phyloP scores from a whole-genome alignment of 2,797 vertebrate genomes.

The Eidolon dupreanum region DNA sequence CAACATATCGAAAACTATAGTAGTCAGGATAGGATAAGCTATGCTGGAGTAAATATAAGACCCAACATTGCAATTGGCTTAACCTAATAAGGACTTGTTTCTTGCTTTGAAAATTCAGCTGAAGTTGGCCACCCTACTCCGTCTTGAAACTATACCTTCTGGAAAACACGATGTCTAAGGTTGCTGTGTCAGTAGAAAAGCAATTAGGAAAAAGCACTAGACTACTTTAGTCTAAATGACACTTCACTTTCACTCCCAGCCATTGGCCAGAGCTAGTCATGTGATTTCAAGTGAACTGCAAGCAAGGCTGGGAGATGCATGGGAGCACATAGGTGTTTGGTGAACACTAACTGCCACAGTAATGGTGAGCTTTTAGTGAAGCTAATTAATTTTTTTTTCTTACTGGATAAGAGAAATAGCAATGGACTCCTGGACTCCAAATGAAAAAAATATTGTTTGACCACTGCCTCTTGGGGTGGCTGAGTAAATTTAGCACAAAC shows the following conservation, averaged over 20 bases:
- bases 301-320: background rate
- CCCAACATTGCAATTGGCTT: background rate
- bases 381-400: background rate
- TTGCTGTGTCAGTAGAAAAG: background rate
- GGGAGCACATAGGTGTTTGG: background rate
- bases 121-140: background rate
- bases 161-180: background rate
- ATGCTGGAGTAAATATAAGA: background rate
- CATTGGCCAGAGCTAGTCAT: background rate
- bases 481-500: slow-evolving; percentile 48
- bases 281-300: background rate
- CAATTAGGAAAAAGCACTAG: background rate
- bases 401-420: background rate
- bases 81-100: background rate
- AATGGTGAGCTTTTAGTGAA: background rate
- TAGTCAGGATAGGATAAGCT: background rate
- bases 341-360: background rate
- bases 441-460: background rate
- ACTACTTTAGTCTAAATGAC: background rate
- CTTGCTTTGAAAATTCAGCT: background rate
- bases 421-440: background rate
- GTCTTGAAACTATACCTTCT: background rate
- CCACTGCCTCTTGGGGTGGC: background rate
- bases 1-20: background rate
- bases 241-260: background rate